Base-by-base conservation (phyloP, 2,888 invertebrate genomes). In the Tridacna crocea region DNA sequence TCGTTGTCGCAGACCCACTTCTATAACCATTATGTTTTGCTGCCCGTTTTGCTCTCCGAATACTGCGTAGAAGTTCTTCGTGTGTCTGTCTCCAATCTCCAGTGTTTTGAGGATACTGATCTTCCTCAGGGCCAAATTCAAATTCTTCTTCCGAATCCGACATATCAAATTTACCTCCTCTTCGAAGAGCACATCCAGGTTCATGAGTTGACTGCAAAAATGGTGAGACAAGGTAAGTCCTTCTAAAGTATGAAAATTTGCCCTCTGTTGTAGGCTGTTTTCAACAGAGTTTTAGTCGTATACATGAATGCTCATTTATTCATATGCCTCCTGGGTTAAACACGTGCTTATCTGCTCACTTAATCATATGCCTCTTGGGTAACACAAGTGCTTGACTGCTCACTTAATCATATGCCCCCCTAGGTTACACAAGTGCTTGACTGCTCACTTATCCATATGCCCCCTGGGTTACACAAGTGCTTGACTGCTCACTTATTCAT, bases 51-150 rank as follows among this genome's bases (percentile, higher is more conserved):
- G 90, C 90, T 46, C 84, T 80, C 12, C 87, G 80, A 22, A 91
- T 88, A 73, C 89, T 87, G 55, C 78, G 84, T 26, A 89, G 77
- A 11, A 91, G 81, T 58, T 90, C 88, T 63, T 89, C 85, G 61
- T 90, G 90, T 0, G 88, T 88, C 58, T 83, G 77, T 24, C 90
- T 77, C 91, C 91, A 91, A 81, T 89, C 88, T 1, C 89, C 88
- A 10, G 82, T 80, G 8, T 77, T 80, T n/a, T 84, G 82, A 12
- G 83, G 80, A 70, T 84, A 87, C 76, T 87, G 87, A 51, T 87
- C 87, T 55, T 87, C 84, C 0, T 84, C 82, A 0, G 83, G 83
- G 22, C 79, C 73, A 12, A 75, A 75, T 19, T 82, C 79, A n/a
- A 36, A 75, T 8, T 85, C 78, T n/a, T 79, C 74, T 22, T 87